phyloP scores from a whole-genome alignment of 2,113 vertebrate species.

The Callocephalon fimbriatum region DNA sequence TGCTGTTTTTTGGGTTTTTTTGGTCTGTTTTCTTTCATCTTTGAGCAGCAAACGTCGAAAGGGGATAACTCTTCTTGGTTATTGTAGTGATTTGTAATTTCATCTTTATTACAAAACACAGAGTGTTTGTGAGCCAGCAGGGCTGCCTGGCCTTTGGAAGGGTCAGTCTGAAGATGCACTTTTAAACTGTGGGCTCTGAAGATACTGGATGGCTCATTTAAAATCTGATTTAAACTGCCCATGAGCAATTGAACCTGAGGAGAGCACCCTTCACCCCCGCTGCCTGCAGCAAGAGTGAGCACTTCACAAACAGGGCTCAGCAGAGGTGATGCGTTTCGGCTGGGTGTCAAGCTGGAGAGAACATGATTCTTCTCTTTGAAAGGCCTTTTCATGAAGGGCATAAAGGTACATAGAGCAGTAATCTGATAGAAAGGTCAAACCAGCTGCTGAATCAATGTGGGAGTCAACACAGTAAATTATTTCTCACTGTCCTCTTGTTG shows the following conservation, averaged over 20 bases:
- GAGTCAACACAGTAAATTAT: accelerated
- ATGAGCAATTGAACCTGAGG: neutral
- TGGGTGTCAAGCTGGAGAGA: neutral
- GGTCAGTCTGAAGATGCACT: slow-evolving; percentile 20
- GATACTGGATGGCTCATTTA: neutral
- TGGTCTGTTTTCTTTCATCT: neutral
- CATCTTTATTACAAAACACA: neutral
- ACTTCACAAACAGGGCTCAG: neutral
- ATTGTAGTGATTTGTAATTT: neutral
- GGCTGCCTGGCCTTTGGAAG: neutral
- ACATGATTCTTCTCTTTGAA: neutral
- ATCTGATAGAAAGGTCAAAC: neutral
- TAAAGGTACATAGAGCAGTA: neutral
- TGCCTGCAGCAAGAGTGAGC: neutral
- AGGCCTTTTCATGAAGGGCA: neutral
- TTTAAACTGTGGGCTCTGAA: neutral
- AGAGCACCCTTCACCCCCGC: neutral
- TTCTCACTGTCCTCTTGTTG: neutral
- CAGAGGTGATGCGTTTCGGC: neutral
- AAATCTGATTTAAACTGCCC: neutral
- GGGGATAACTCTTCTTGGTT: neutral
- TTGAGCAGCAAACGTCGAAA: neutral
- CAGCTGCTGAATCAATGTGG: neutral
- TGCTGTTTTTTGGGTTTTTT: neutral
- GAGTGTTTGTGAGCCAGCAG: neutral